Evolutionary conservation across 2,888 invertebrate species (phyloP).

Genomic region (Drosophila lutescens): DNA sequence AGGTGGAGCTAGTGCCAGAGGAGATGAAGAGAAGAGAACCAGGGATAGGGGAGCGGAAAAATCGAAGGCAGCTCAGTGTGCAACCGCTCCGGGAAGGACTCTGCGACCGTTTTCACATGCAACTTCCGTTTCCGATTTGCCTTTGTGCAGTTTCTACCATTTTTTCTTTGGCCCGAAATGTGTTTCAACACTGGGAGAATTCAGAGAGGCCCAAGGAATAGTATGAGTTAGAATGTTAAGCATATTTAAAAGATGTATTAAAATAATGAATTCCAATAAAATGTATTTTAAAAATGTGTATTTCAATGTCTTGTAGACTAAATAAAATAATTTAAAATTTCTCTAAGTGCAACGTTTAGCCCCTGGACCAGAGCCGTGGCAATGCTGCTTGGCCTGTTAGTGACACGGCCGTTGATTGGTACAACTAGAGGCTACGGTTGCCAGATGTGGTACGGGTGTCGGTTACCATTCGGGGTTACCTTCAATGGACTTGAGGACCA

Average conservation of each 20-base stretch:
- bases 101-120: slow-evolving; percentile 66
- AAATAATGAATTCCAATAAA: too few species aligned
- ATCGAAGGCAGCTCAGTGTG: slow-evolving; percentile 64
- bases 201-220: too few species aligned
- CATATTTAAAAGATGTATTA: too few species aligned
- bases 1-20: not conserved
- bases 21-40: not conserved
- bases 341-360: slow-evolving; percentile 57
- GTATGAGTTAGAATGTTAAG: too few species aligned
- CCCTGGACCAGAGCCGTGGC: slow-evolving; percentile 44
- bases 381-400: slow-evolving; percentile 54
- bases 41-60: slow-evolving; percentile 30
- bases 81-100: slow-evolving; percentile 46
- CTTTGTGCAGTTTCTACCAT: slow-evolving; percentile 54
- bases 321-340: not conserved
- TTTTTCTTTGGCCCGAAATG: slow-evolving; percentile 5
- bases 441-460: slow-evolving; percentile 44
- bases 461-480: slow-evolving; percentile 29
- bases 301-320: too few species aligned
- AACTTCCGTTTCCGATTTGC: slow-evolving; percentile 77
- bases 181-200: slow-evolving; percentile 8
- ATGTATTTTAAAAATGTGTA: too few species aligned
- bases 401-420: slow-evolving; percentile 73
- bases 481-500: not conserved
- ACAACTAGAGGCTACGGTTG: slow-evolving; percentile 40